A percentile compares a stretch with the other conserved stretches of the same genome.
Conservation (phyloP, 2,113 vertebrate species). For the Brachyhypopomus gauderio region DNA sequence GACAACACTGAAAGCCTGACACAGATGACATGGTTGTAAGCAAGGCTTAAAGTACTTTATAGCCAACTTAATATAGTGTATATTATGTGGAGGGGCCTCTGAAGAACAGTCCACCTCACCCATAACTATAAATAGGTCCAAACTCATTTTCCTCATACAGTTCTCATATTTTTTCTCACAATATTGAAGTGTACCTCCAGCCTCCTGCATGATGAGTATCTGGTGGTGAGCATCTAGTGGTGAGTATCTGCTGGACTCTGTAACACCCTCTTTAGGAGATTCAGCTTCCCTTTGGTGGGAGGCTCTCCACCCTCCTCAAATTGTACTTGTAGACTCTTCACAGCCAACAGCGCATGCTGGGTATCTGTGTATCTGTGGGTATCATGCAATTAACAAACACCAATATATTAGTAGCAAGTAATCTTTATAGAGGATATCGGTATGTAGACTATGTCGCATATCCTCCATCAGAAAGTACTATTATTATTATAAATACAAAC, state of each 20-base stretch:
- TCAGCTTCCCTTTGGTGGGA: constrained; percentile 86
- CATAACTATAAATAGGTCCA: too few relatives aligned
- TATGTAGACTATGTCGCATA: neutral
- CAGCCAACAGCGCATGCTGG: constrained; percentile 85
- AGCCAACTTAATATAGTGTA: too few relatives aligned
- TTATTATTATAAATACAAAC: neutral
- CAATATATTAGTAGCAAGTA: neutral
- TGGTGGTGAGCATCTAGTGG: constrained; percentile 92
- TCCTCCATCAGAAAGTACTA: neutral
- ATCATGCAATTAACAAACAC: neutral
- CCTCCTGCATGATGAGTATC: constrained; percentile 88
- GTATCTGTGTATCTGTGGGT: constrained; percentile 73
- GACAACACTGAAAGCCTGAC: too few relatives aligned
- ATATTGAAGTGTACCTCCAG: constrained; percentile 56
- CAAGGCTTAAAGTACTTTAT: too few relatives aligned
- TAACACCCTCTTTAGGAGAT: constrained; percentile 86
- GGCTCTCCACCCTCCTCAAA: constrained; percentile 85
- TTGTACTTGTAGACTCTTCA: constrained; percentile 88
- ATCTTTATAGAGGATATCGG: neutral
- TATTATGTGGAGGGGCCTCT: too few relatives aligned
- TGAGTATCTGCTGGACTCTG: constrained; percentile 84
- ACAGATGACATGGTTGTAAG: too few relatives aligned
- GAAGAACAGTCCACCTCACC: too few relatives aligned
- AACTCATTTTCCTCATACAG: too few relatives aligned
- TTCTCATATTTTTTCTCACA: too few relatives aligned